Evolutionary conservation across 1,140 invertebrate genomes (phyloP).

Genomic region (Panagrolaimus sp.): DNA sequence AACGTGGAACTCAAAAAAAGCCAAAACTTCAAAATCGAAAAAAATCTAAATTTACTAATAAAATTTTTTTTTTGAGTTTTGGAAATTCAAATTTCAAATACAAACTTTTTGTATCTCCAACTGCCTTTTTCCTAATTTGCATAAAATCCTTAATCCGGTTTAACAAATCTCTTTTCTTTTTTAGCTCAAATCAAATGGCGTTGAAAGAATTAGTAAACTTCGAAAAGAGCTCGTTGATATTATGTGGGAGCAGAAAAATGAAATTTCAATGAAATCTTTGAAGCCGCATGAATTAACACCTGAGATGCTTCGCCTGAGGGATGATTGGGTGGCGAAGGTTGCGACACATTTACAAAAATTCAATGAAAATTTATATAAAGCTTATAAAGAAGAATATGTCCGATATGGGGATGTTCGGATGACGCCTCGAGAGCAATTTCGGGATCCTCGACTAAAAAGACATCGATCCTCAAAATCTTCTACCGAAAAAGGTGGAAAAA

Average conservation of each 20-base stretch:
- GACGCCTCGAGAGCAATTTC: slow-evolving; percentile 26
- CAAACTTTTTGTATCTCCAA: too few relatives aligned
- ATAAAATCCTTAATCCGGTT: too few relatives aligned
- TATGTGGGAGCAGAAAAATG: slow-evolving; percentile 28
- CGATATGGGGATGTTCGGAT: slow-evolving; percentile 52
- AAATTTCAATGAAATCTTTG: neutral
- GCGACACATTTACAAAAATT: slow-evolving; percentile 42
- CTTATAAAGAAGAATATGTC: slow-evolving; percentile 58
- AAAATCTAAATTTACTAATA: neutral
- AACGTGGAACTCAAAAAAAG: slow-evolving; percentile 55
- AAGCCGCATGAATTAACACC: neutral
- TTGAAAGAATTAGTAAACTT: slow-evolving; percentile 33
- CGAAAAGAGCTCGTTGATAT: slow-evolving; percentile 38
- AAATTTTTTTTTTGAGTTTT: too few relatives aligned
- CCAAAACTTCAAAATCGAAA: neutral
- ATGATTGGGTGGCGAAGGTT: slow-evolving; percentile 44
- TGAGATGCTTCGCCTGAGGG: slow-evolving; percentile 4
- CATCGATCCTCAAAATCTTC: slow-evolving; percentile 47
- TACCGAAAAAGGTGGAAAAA: slow-evolving; percentile 54
- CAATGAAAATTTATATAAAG: slow-evolving; percentile 52
- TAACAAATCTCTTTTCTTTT: slow-evolving; percentile 18
- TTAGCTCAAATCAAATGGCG: slow-evolving; percentile 49
- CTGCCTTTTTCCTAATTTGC: too few relatives aligned
- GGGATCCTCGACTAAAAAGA: slow-evolving; percentile 41
- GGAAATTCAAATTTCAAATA: too few relatives aligned